Conservation (phyloP, 2,797 vertebrate genomes). For the Gambusia yucatana region DNA sequence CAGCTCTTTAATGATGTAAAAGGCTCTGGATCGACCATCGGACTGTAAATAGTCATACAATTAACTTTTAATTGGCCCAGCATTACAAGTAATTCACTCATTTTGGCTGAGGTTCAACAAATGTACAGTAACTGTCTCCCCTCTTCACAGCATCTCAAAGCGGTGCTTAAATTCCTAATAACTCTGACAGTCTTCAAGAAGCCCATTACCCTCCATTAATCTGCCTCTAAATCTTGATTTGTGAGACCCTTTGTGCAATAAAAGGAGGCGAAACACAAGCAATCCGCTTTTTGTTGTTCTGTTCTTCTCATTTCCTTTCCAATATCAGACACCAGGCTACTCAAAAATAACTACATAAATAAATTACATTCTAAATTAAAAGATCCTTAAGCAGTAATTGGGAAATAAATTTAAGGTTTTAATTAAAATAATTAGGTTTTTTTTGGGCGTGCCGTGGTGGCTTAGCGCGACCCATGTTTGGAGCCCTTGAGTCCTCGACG, state of each 20-base stretch:
- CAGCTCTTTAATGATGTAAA: conserved; percentile 90
- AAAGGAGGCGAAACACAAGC: background rate
- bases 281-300: background rate
- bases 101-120: conserved; percentile 37
- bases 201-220: conserved; percentile 59
- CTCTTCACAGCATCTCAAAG: conserved; percentile 27
- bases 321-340: background rate
- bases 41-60: conserved; percentile 77
- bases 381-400: background rate
- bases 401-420: background rate
- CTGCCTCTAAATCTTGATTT: conserved; percentile 37
- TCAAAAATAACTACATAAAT: background rate
- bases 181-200: conserved; percentile 41
- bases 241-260: conserved; percentile 15
- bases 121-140: conserved; percentile 6
- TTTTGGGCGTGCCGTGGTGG: too few species aligned
- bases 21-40: conserved; percentile 89
- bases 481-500: too few species aligned
- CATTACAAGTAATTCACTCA: conserved; percentile 7
- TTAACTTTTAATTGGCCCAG: conserved; percentile 32
- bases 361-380: background rate
- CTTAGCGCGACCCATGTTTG: too few species aligned
- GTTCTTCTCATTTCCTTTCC: background rate
- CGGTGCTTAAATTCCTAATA: conserved; percentile 48
- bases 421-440: too few species aligned